Percentiles rank a stretch among this genome's conserved stretches.
phyloP scores from a whole-genome alignment of 2,888 invertebrate genomes.

The Temnothorax unifasciatus region DNA sequence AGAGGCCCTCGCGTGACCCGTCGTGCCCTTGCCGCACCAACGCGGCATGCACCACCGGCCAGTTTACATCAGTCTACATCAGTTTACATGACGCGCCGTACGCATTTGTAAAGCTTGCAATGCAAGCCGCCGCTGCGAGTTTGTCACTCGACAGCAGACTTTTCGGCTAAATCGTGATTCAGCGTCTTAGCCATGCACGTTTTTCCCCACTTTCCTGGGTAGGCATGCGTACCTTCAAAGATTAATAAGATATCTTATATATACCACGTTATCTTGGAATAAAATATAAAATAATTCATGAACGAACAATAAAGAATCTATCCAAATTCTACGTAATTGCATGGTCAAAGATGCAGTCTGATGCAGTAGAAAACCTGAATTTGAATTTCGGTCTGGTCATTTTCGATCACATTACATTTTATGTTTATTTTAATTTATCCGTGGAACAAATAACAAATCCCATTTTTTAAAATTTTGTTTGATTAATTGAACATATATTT shows the following conservation, averaged over 20 bases:
- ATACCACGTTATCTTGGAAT: too few relatives aligned
- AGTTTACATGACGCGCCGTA: constrained; percentile 68
- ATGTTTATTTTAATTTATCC: too few relatives aligned
- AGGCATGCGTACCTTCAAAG: not conserved
- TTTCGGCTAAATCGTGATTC: constrained; percentile 61
- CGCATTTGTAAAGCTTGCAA: constrained; percentile 32
- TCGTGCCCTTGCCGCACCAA: constrained; percentile 38
- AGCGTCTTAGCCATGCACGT: constrained; percentile 53
- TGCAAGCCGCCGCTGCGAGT: constrained; percentile 20
- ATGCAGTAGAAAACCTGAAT: too few relatives aligned
- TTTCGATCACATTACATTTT: too few relatives aligned
- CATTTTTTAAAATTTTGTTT: too few relatives aligned
- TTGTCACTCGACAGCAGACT: constrained; percentile 57
- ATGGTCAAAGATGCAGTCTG: too few relatives aligned
- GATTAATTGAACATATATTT: too few relatives aligned
- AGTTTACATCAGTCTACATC: constrained; percentile 72
- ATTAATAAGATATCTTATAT: not conserved
- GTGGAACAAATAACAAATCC: too few relatives aligned
- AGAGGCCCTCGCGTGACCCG: constrained; percentile 72
- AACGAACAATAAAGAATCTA: too few relatives aligned
- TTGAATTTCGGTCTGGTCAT: too few relatives aligned
- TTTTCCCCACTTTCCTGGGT: not conserved
- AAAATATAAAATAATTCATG: too few relatives aligned
- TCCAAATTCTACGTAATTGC: too few relatives aligned
- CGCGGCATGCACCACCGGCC: constrained; percentile 54